Evolutionary conservation across 2,888 invertebrate species (phyloP), one percentile per base, ranked within the genome.

Genomic region (Cybosia mesomella): DNA sequence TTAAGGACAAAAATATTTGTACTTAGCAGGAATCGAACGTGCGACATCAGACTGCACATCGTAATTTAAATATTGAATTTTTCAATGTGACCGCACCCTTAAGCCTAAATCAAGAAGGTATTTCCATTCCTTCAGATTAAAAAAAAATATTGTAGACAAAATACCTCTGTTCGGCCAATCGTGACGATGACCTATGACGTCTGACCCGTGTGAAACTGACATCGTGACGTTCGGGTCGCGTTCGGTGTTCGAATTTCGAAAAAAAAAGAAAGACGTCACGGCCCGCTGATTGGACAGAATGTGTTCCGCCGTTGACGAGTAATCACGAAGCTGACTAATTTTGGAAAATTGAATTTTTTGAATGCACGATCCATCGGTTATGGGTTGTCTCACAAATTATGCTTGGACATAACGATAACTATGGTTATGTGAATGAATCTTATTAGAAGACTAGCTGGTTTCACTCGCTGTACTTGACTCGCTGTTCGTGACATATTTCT

Each of bases 141-240:
- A 74, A 63, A 70, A 64, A 58, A 28, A 28, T 28, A 28, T 28
- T 28, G 28, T 59, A 74, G 61, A 79, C 79, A 72, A 70, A 66
- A 68, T 24, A 63, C 73, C 80, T 77, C 71, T 22, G 66, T 70
- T 58, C 66, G 60, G 36, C 64, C 83, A 81, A 79, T 83, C 88
- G 85, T 87, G 88, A 85, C 84, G 83, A 83, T 86, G 88, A 87
- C 87, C 89, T 82, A 80, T 84, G 86, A 87, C 85, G 77, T 76
- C 66, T 89, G 90, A 91, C 91, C 92, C 92, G 92, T 92, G 92
- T 91, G 92, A 92, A 92, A 83, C 88, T 89, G 87, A 87, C 90
- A 90, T 91, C 92, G 92, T 92, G 92, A 91, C 82, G 85, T 84
- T 84, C 81, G 77, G 83, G 84, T 83, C 83, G 84, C 81, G 84